These are phyloP conservation scores for Biston stratarius DNA, from an alignment of 2,888 invertebrate species.

Conservation along the genomic window DNA sequence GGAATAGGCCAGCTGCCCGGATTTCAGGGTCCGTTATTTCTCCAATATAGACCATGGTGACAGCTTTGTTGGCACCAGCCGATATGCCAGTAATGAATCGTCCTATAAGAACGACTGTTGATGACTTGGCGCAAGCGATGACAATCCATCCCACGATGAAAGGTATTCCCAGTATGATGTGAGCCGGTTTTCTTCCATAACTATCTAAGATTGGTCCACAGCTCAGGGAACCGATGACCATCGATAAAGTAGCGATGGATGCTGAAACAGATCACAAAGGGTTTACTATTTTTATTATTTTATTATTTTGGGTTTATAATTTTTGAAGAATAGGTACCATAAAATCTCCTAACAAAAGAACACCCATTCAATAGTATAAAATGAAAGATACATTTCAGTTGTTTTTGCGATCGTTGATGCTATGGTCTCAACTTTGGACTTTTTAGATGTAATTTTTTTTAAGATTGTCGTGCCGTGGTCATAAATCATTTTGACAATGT, in stretches of 20 bases:
- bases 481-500: no score
- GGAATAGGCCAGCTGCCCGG: not conserved
- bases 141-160: constrained; percentile 8
- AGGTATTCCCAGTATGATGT: constrained; percentile 3
- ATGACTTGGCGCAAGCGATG: constrained; percentile 4
- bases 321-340: no score
- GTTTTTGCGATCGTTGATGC: no score
- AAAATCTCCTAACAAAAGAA: not conserved
- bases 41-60: constrained; percentile 6
- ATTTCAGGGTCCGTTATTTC: constrained; percentile 6
- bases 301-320: no score
- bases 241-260: not conserved
- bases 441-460: no score
- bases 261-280: constrained; percentile 3
- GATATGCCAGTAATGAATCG: constrained; percentile 3
- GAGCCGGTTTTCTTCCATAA: constrained; percentile 2
- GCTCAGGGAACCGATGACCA: constrained; percentile 3
- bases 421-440: no score
- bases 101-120: not conserved
- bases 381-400: no score
- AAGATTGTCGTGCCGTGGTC: no score
- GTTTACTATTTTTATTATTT: no score
- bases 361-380: no score
- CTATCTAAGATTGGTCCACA: not conserved
- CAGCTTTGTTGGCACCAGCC: not conserved